Percentiles rank a stretch among this genome's conserved stretches.
phyloP scores from a whole-genome alignment of 2,113 vertebrate species.

The Leucopternis melanops region DNA sequence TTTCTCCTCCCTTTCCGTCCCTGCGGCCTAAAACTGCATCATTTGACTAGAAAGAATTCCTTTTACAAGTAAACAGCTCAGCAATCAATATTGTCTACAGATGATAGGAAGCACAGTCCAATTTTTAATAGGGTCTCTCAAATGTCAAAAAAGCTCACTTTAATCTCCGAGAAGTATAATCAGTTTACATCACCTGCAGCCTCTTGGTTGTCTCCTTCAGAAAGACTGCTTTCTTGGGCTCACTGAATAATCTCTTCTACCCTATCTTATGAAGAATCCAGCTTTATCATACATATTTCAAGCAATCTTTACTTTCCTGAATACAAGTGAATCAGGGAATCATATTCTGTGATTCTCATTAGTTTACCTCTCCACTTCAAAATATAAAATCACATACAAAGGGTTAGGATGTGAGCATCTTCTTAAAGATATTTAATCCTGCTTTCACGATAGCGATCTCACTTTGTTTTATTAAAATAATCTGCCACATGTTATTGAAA shows the following conservation, averaged over 20 bases:
- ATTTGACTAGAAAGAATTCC: background rate
- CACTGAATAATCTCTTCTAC: background rate
- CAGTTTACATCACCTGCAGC: background rate
- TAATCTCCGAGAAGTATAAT: slow-evolving; percentile 21
- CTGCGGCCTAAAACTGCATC: slow-evolving; percentile 37
- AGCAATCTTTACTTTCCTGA: background rate
- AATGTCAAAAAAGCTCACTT: slow-evolving; percentile 30
- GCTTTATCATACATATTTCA: background rate
- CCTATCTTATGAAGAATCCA: background rate
- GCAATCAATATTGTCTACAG: background rate
- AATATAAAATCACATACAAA: background rate
- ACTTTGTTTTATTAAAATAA: slow-evolving; percentile 2
- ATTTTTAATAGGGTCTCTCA: slow-evolving; percentile 20
- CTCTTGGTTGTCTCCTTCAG: background rate
- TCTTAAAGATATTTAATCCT: background rate
- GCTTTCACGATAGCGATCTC: background rate
- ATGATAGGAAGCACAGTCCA: background rate
- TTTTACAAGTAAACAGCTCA: background rate
- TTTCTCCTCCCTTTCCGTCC: too few species aligned
- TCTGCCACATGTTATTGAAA: background rate
- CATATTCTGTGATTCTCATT: background rate
- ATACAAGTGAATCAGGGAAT: background rate
- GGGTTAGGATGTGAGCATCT: background rate
- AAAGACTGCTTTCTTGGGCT: background rate
- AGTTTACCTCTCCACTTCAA: background rate